Conservation (phyloP, 23 tunicate species). For the Styela clava region DNA sequence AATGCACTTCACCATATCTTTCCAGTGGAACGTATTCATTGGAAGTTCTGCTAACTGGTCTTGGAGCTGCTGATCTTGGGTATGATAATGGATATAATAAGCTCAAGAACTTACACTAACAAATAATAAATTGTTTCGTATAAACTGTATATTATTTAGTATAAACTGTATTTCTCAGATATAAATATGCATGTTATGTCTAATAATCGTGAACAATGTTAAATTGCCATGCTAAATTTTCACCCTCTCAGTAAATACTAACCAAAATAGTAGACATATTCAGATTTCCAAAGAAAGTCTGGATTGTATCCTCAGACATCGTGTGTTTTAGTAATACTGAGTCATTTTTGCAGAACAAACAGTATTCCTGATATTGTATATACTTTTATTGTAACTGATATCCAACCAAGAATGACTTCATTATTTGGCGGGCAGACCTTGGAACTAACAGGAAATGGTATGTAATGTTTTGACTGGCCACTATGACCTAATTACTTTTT, state of each 20-base stretch:
- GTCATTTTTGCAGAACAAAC: background rate
- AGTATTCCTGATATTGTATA: slow-evolving; percentile 15
- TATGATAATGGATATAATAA: background rate
- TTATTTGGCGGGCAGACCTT: slow-evolving; percentile 13
- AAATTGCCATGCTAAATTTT: too few relatives aligned
- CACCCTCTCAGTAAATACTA: too few relatives aligned
- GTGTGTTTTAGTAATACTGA: too few relatives aligned
- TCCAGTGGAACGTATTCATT: background rate
- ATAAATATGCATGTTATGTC: too few relatives aligned
- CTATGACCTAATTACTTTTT: too few relatives aligned
- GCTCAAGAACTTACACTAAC: too few relatives aligned
- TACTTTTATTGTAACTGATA: slow-evolving; percentile 17
- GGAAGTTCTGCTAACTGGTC: background rate
- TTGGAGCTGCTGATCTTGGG: slow-evolving; percentile 13
- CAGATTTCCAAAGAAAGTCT: too few relatives aligned
- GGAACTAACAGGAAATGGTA: slow-evolving; percentile 18
- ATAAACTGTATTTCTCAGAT: background rate
- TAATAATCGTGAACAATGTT: too few relatives aligned
- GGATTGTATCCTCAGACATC: too few relatives aligned
- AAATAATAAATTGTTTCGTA: too few relatives aligned
- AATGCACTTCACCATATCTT: slow-evolving; percentile 9
- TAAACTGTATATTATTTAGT: background rate
- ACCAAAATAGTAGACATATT: too few relatives aligned
- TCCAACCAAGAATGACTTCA: slow-evolving; percentile 10
- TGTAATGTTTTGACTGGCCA: too few relatives aligned